Evolutionary conservation across 2,113 vertebrate genomes (phyloP), one percentile per base, ranked within the genome.

Genomic region (Oncorhynchus masou): DNA sequence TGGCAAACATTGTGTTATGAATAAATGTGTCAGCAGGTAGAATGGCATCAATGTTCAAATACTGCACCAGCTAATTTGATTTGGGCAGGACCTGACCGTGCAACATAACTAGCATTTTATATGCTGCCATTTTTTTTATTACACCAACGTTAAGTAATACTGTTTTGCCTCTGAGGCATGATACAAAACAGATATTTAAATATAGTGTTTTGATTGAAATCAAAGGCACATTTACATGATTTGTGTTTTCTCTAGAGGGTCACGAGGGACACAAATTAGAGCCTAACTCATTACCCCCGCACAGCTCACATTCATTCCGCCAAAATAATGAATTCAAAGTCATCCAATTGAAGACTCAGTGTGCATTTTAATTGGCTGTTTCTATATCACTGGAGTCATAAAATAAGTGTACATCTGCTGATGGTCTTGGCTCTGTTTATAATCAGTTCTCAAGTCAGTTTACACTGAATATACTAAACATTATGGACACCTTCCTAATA

Each of bases 361-460:
- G 70, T 82, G 77, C 78, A 45, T 78, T 85, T 82, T 91, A 90
- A 91, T 91, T 88, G 85, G 78, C 59, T 83, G 65, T 75, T 82
- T 84, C 54, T 60, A 75, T 80, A 67, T 68, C 39, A 57, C 54
- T 15, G 34, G 67, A 60, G 54, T 67, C 7, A 54, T 69, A 77
- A 82, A 27, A 68, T 62, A 64, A 64, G 68, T 49, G 72, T 59
- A 79, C 60, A 83, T 70, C 19, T 29, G 24, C 22, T 62, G 39
- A 57, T 71, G 70, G 48, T 12, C 31, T 65, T 45, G 20, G 25
- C 25, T 67, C 72, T 73, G 73, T 84, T 73, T 24, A 54, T 45
- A 65, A 31, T 20, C 12, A 34, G 3, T 81, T 74, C 15, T 69
- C 5, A 39, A 69, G 16, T 34, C 27, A 34, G 65, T 67, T 67